These are phyloP conservation scores for Sphyrna mokarran DNA, from an alignment of 2,113 vertebrate genomes.

Conservation along the genomic window DNA sequence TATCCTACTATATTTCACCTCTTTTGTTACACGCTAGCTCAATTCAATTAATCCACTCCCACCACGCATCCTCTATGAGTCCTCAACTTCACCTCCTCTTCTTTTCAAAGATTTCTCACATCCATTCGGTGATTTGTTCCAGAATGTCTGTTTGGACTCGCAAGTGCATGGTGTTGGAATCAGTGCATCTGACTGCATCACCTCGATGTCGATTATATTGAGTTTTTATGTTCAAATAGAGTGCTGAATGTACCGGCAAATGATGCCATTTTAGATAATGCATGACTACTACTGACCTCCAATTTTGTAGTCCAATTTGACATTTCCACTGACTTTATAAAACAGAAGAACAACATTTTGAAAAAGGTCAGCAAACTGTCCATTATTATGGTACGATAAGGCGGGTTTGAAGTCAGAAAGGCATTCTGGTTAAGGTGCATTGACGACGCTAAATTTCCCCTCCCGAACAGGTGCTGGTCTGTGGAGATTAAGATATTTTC, in stretches of 20 bases:
- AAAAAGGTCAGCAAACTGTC: neutral
- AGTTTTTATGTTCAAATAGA: neutral
- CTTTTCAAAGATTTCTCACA: neutral
- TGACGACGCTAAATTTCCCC: too few species aligned
- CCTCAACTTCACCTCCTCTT: neutral
- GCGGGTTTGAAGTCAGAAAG: too few species aligned
- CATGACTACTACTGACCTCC: neutral
- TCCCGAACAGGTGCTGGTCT: too few species aligned
- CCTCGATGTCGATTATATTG: neutral
- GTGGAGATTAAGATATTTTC: too few species aligned
- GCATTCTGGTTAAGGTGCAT: too few species aligned
- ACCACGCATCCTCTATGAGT: neutral
- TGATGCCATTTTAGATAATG: neutral
- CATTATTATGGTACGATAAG: neutral
- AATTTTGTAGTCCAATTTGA: neutral
- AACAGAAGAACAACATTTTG: neutral
- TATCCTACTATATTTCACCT: neutral
- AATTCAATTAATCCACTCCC: neutral
- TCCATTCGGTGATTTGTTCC: neutral
- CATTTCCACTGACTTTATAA: neutral
- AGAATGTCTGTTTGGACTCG: neutral
- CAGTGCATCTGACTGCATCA: neutral
- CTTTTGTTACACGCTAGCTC: neutral
- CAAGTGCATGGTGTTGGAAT: neutral
- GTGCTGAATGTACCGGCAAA: neutral